Base-by-base conservation (phyloP, 2,797 vertebrate species). In the Clarias pachynema region DNA sequence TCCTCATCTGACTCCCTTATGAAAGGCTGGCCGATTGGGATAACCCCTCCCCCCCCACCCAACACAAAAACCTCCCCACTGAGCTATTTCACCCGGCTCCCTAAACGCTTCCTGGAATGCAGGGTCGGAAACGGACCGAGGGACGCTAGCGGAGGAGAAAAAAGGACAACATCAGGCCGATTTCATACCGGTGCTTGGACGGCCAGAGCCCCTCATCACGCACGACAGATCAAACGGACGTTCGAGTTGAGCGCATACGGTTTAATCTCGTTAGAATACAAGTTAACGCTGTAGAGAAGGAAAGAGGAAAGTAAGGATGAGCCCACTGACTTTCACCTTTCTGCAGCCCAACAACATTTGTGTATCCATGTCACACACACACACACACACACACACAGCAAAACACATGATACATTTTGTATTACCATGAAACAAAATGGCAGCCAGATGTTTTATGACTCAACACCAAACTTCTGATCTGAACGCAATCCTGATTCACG, bases 201-300 rank as follows among this genome's bases (percentile, higher is more conserved):
- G 95, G 97, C 95, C 94, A 92, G 95, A 96, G 62, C 63, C 95
- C 96, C 96, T 96, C 94, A 95, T 97, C 96, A 97, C 93, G 97
- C 97, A 97, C 97, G 95, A 94, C 96, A 97, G 98, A 99, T 99
- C 98, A 99, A 99, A 98, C 6, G 93, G 96, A 96, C 96, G 94
- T 95, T 95, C 96, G 97, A 96, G 96, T 97, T 96, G 97, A 97
- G 98, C 97, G 97, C 99, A 99, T 99, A 98, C 98, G 98, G 98
- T 99, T 97, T 99, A 99, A 99, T 99, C 98, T 99, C 97, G 97
- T 99, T 99, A 99, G 97, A 98, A 99, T 98, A 99, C 98, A 99
- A 99, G 97, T 99, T 99, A 99, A 99, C 97, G 97, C 98, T 90
- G 92, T 92, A 92, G 91, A 89, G 93, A 93, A 93, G 22, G 40